These are phyloP conservation scores for Hyperoplus lanceolatus DNA, from an alignment of 2,797 vertebrate species.

Conservation along the genomic window DNA sequence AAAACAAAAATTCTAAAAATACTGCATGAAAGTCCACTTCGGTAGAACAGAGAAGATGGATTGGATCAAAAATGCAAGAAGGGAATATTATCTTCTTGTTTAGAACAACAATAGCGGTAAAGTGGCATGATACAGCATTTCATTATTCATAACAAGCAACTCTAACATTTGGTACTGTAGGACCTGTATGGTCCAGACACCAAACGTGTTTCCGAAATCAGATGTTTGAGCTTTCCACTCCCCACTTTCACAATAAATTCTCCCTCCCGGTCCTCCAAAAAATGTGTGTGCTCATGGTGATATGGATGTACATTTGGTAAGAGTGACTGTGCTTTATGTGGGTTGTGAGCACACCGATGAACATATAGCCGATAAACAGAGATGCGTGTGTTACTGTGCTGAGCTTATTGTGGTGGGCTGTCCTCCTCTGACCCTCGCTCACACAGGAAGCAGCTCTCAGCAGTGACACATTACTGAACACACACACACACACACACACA, in stretches of 20 bases:
- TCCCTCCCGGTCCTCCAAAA: not conserved
- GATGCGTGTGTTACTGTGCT: slow-evolving; percentile 3
- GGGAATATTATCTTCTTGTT: not conserved
- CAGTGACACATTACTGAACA: slow-evolving; percentile 5
- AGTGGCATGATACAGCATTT: not conserved
- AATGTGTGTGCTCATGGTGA: not conserved
- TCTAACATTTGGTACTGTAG: not conserved
- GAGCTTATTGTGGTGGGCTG: not conserved
- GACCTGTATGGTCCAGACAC: not conserved
- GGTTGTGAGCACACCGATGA: slow-evolving; percentile 23
- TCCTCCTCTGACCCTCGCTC: slow-evolving; percentile 7
- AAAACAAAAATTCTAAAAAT: slow-evolving; percentile 4
- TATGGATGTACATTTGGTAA: slow-evolving; percentile 5
- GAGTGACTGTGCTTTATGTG: slow-evolving; percentile 1
- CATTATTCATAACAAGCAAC: not conserved
- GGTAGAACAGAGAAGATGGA: slow-evolving; percentile 4
- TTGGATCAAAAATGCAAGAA: not conserved
- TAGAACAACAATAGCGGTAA: not conserved
- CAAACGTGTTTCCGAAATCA: slow-evolving; percentile 7
- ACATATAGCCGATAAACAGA: slow-evolving; percentile 22
- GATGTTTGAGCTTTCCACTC: not conserved
- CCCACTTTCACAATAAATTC: slow-evolving; percentile 17
- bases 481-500: not conserved
- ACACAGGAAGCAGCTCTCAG: slow-evolving; percentile 41
- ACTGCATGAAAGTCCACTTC: not conserved